Conservation (phyloP, 2,113 vertebrate genomes). For the Gasterosteus nipponicus region DNA sequence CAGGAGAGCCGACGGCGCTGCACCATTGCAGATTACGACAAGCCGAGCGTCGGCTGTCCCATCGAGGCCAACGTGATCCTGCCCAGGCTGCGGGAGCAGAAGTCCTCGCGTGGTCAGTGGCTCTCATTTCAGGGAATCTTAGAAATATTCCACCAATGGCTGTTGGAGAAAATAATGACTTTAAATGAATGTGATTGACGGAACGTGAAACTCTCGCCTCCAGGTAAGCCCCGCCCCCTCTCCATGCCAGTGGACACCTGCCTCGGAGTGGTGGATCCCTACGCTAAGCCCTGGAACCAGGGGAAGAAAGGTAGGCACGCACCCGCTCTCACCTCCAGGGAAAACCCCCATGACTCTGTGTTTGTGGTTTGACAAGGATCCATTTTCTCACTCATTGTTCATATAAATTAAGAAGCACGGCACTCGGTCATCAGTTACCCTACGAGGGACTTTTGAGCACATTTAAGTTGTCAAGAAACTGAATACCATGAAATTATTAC, state of each 20-base stretch:
- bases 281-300: conserved; percentile 85
- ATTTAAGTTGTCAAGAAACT: background rate
- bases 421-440: background rate
- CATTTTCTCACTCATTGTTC: background rate
- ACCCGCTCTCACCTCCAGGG: background rate
- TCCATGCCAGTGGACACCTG: conserved; percentile 94
- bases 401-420: background rate
- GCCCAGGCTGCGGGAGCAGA: conserved; percentile 89
- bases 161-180: background rate
- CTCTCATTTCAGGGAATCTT: background rate
- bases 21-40: conserved; percentile 86
- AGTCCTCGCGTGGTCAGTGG: conserved; percentile 83
- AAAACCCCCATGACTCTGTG: background rate
- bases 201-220: background rate
- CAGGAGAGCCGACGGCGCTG: conserved; percentile 87
- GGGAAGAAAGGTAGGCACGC: conserved; percentile 86
- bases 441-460: background rate
- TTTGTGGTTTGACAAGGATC: background rate
- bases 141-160: background rate
- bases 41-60: conserved; percentile 81
- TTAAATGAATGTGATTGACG: background rate
- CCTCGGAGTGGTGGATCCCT: conserved; percentile 85
- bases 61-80: conserved; percentile 83
- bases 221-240: conserved; percentile 92
- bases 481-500: background rate